Evolutionary conservation across 2,797 vertebrate genomes (phyloP), one percentile per base, ranked within the genome.

Genomic region (Spea hammondii): DNA sequence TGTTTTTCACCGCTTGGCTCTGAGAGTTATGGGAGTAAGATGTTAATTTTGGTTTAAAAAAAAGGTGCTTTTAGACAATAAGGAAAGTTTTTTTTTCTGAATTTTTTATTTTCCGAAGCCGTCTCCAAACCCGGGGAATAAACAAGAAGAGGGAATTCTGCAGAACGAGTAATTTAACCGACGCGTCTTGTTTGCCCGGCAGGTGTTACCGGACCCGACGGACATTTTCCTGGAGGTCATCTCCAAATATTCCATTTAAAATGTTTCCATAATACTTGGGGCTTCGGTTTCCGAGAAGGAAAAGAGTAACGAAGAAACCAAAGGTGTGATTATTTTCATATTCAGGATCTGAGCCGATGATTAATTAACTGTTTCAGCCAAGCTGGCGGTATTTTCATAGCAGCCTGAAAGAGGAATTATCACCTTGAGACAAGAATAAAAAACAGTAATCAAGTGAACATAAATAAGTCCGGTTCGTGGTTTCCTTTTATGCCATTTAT

Each of bases 221-320:
- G 72, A 65, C 57, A 80, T 75, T 75, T 79, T 79, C 78, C 78
- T 80, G 62, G 45, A 75, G 78, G 72, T 74, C 69, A 64, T 57
- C 65, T 70, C 65, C 44, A 80, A 70, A 70, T 67, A 75, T 75
- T 80, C 57, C 78, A 57, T 65, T 44, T 49, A 65, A 49, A 69
- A 44, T 51, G 68, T 75, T 80, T 80, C 78, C 78, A 75, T 80
- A 68, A 80, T 70, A 70, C 69, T 65, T 65, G 45, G 48, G 10
- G 49, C 70, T 47, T 69, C 68, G 47, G 32, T 70, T 65, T 74
- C 66, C 45, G 11, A 55, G 72, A 49, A 74, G 66, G 72, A 74
- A 79, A 50, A 14, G 72, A 80, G 45, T 47, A 57, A 62, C 5
- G 47, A 54, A 55, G 9, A 54, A 80, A 8, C 55, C n/a, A 75